Percentiles rank a stretch among this genome's conserved stretches.
These are phyloP conservation scores for Stictocephala bisonia DNA, from an alignment of 2,888 invertebrate species.

Conservation along the genomic window DNA sequence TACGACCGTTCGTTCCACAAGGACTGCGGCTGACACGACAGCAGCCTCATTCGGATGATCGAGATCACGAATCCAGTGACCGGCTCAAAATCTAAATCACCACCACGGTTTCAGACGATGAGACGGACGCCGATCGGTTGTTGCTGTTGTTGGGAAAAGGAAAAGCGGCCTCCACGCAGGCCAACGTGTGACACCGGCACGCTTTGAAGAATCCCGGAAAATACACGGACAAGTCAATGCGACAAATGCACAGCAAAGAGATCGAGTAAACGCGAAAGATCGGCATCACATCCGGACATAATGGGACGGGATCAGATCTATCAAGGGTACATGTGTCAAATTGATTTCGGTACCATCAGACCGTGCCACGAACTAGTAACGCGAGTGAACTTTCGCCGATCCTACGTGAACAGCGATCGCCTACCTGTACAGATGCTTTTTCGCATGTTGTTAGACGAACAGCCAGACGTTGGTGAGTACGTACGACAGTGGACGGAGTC, in stretches of 20 bases:
- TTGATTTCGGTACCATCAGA: not conserved
- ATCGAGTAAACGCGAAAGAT: too few species aligned
- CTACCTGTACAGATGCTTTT: not conserved
- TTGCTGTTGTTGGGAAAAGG: not conserved
- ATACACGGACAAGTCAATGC: too few species aligned
- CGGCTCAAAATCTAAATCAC: too few species aligned
- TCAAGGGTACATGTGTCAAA: not conserved
- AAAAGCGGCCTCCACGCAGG: not conserved
- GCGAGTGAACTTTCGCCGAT: not conserved
- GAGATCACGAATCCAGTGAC: too few species aligned
- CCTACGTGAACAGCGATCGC: not conserved
- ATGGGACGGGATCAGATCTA: not conserved
- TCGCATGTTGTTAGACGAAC: not conserved
- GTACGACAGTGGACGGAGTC: not conserved
- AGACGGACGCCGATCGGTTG: too few species aligned
- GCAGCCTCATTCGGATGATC: too few species aligned
- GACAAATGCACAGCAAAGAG: too few species aligned
- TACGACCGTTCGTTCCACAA: too few species aligned
- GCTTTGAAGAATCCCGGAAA: not conserved
- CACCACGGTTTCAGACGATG: too few species aligned
- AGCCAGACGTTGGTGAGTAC: not conserved
- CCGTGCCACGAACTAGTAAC: not conserved
- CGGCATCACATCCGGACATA: not conserved
- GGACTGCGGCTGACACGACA: too few species aligned
- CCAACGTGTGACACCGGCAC: not conserved